Evolutionary conservation across 2,888 invertebrate species (phyloP).

Genomic region (Trypoxylon attenuatum): DNA sequence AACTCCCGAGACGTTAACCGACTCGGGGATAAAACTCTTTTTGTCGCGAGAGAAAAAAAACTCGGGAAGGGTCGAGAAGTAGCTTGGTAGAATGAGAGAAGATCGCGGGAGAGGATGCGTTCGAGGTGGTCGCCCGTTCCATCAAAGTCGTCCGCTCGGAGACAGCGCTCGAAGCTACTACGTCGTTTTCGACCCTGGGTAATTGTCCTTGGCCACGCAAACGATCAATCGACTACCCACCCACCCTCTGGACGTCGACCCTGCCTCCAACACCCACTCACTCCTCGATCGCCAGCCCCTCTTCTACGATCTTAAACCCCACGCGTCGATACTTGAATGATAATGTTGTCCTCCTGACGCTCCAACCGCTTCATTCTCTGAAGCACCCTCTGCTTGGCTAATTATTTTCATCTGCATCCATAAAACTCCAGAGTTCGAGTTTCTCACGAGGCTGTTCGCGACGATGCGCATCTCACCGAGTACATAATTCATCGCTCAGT

Average conservation of each 20-base stretch:
- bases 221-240: slow-evolving; percentile 25
- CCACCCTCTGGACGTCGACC: background rate
- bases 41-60: slow-evolving; percentile 39
- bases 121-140: slow-evolving; percentile 24
- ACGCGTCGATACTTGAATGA: too few relatives aligned
- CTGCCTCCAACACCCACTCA: background rate
- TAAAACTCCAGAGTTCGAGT: too few relatives aligned
- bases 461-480: too few relatives aligned
- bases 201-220: slow-evolving; percentile 30
- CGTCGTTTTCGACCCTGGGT: slow-evolving; percentile 21
- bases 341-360: too few relatives aligned
- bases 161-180: slow-evolving; percentile 21
- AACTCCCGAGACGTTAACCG: slow-evolving; percentile 44
- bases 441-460: too few relatives aligned
- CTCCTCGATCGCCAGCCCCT: slow-evolving; percentile 6
- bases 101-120: slow-evolving; percentile 24
- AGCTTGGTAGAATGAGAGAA: background rate
- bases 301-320: background rate
- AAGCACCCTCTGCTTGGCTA: too few relatives aligned
- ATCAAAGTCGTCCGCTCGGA: slow-evolving; percentile 35
- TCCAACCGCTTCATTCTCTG: too few relatives aligned
- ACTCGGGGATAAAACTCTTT: slow-evolving; percentile 47
- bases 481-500: too few relatives aligned
- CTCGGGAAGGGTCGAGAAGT: background rate
- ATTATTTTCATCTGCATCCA: too few relatives aligned